These are phyloP conservation scores for Mus minutoides DNA, from an alignment of 2,797 vertebrate species.

Conservation along the genomic window DNA sequence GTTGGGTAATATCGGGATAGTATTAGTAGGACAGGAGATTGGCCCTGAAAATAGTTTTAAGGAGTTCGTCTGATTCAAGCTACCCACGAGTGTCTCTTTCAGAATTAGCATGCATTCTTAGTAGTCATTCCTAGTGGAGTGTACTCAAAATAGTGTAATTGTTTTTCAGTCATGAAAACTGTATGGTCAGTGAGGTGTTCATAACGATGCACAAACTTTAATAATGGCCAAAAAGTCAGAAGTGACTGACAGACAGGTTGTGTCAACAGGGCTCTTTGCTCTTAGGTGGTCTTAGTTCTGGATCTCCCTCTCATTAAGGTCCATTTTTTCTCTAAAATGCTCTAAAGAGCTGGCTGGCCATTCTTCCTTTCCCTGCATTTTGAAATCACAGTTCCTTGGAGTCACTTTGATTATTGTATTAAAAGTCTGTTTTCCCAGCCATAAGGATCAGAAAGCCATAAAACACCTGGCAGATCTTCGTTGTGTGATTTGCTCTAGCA, in stretches of 20 bases:
- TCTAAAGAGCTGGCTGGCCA: neutral
- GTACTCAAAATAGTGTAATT: neutral
- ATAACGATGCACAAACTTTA: constrained; percentile 62
- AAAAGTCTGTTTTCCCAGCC: constrained; percentile 48
- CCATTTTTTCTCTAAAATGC: neutral
- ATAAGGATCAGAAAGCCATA: constrained; percentile 72
- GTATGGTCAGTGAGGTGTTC: constrained; percentile 56
- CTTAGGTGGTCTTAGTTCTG: neutral
- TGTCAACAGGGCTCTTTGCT: neutral
- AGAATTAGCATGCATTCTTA: constrained; percentile 71
- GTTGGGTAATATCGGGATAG: constrained; percentile 30
- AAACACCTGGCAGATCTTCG: neutral
- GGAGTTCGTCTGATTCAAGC: constrained; percentile 62
- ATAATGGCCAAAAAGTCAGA: constrained; percentile 55
- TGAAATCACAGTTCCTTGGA: neutral
- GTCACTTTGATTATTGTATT: neutral
- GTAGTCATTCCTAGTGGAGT: constrained; percentile 23
- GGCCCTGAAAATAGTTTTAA: constrained; percentile 65
- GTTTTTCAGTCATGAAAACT: constrained; percentile 40
- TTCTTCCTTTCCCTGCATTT: neutral
- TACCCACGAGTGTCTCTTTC: constrained; percentile 69
- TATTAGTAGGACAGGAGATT: constrained; percentile 61
- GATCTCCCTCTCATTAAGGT: neutral
- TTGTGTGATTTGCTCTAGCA: constrained; percentile 76
- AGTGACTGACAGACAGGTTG: constrained; percentile 34